Conservation (phyloP, 1,140 invertebrate genomes). For the Paracyclopina nana region DNA sequence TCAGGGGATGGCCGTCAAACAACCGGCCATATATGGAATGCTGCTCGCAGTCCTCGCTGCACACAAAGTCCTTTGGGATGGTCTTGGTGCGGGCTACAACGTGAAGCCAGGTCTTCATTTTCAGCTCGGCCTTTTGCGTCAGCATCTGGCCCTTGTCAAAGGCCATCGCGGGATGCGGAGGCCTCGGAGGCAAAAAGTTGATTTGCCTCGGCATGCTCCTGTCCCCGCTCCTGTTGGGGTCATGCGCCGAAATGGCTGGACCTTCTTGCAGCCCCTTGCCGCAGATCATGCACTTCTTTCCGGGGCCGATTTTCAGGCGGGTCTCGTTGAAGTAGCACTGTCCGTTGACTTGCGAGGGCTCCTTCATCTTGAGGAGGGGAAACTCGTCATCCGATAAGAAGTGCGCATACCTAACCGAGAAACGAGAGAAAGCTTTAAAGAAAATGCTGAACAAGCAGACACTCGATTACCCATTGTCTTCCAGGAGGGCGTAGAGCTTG, state of each 20-base stretch:
- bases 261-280: neutral
- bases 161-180: neutral
- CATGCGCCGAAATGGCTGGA: neutral
- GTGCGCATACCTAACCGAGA: neutral
- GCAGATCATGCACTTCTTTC: neutral
- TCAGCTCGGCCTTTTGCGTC: neutral
- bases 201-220: neutral
- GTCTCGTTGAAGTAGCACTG: neutral
- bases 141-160: neutral
- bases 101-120: neutral
- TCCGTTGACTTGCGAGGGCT: neutral
- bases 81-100: conserved; percentile 6
- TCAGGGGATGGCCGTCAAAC: conserved; percentile 2
- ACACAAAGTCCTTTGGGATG: conserved; percentile 7
- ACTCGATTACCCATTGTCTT: neutral
- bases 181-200: neutral
- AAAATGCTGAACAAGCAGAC: too few relatives aligned
- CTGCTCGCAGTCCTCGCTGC: conserved; percentile 10
- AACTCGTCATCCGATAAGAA: neutral
- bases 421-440: neutral
- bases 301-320: neutral
- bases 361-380: neutral
- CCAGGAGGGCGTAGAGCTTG: conserved; percentile 7
- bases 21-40: conserved; percentile 7
- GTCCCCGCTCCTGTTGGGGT: neutral